Base-by-base conservation (phyloP, 2,113 vertebrate genomes). In the Lepidiolamprologus cunningtoni region DNA sequence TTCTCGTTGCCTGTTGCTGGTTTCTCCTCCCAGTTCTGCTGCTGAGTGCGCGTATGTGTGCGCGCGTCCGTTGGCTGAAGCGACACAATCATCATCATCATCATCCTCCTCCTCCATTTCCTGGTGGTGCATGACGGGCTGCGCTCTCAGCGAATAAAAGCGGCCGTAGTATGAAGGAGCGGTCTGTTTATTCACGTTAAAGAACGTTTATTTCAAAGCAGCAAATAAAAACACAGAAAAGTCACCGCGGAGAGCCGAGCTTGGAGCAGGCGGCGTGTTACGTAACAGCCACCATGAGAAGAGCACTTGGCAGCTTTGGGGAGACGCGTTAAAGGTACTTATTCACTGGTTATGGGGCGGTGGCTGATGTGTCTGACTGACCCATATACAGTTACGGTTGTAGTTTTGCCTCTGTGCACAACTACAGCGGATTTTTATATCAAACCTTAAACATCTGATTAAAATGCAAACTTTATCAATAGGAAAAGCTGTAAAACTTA, bases 41-140 rank as follows among this genome's bases (percentile, higher is more conserved):
- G 57, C 2, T 8, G 73, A 47, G 23, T 47, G 14, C 9, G 23
- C 0, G 73, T 50, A 12, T 42, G 23, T 76, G 42, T 1, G 13
- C 26, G 14, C 58, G 54, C 8, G 45, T 37, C 50, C 47, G 55
- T 52, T 50, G 7, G 52, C 55, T 31, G 47, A 78, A 21, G 57
- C 85, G 19, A 52, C 81, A 31, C 35, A 16, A 35, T 68, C 86
- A 47, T 63, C 87, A 53, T 52, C 81, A 37, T 45, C 87, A 31
- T 80, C 80, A 31, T 23, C 89, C 33, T 23, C 89, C 33, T 21
- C 89, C 79, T 89, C 91, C 91, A 90, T 86, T 94, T 94, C 93
- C 93, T 94, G 95, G 28, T 86, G 84, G 4, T 9, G 83, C 58
- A 26, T 73, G 86, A 86, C 47, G 35, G 37, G 6, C 9, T 13